Evolutionary conservation across 2,888 invertebrate genomes (phyloP).

Genomic region (Timema cristinae): DNA sequence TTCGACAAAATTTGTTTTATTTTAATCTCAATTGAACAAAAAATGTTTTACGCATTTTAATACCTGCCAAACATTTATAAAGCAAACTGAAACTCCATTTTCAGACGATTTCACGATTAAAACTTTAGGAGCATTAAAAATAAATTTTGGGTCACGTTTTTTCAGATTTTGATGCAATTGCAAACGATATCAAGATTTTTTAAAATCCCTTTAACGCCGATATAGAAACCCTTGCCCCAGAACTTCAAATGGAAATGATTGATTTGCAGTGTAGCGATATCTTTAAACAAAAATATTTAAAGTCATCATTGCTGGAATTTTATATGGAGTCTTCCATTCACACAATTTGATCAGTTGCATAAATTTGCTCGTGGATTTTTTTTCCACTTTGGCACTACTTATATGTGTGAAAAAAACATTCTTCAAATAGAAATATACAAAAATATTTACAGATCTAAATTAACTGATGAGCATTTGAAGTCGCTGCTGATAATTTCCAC

Average conservation of each 20-base stretch:
- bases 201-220: constrained; percentile 33
- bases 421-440: not conserved
- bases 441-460: not conserved
- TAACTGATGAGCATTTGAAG: constrained; percentile 5
- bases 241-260: constrained; percentile 34
- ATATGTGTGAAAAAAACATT: not conserved
- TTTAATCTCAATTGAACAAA: constrained; percentile 17
- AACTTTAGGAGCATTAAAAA: constrained; percentile 35
- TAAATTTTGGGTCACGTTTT: constrained; percentile 35
- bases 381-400: constrained; percentile 1
- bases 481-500: constrained; percentile 4
- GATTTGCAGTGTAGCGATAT: constrained; percentile 32
- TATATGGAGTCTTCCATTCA: not conserved
- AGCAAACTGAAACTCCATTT: constrained; percentile 35
- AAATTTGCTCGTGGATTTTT: not conserved
- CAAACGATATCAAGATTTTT: constrained; percentile 24
- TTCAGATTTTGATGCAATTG: constrained; percentile 22
- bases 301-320: not conserved
- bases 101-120: constrained; percentile 28
- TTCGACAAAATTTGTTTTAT: constrained; percentile 29
- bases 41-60: constrained; percentile 35
- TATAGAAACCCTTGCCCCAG: constrained; percentile 31
- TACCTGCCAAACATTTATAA: constrained; percentile 35
- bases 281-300: constrained; percentile 19
- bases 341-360: not conserved